Base-by-base conservation (phyloP, 2,888 invertebrate genomes). In the Subacronicta megacephala region DNA sequence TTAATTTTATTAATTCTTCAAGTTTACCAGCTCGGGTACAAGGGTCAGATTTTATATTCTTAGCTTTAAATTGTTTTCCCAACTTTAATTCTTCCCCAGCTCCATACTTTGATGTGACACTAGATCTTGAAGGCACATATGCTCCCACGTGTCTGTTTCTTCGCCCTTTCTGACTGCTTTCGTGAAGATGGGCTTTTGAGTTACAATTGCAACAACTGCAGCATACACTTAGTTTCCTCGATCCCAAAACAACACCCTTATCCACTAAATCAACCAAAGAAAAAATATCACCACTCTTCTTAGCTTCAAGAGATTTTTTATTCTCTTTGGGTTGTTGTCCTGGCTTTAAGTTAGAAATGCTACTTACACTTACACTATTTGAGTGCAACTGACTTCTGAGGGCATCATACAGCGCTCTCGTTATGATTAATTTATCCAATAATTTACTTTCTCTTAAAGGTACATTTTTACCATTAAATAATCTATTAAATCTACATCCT, bases 141-240 rank as follows among this genome's bases (percentile, higher is more conserved):
- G 57, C 66, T 20, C 50, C 42, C 29, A 41, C 16, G 9, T 67
- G 77, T 40, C 53, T 53, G 13, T 67, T 74, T 55, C 51, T 76
- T 15, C 72, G 72, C 52, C 42, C 61, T 60, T 69, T 77, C 3
- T 49, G 70, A 45, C 15, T 18, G 63, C 44, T 37, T 16, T 52
- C 65, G 13, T 62, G 62, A 7, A 63, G 41, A 12, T 62, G 59
- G 15, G 54, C 47, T 62, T 79, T 74, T 3, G 82, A 80, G 44
- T 71, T 77, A 64, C 85, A 89, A 59, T 75, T 79, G 51, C 85
- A 88, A 71, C 88, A 90, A 56, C 84, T 88, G 43, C 87, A 89
- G 61, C 85, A 85, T 42, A 83, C 82, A 51, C 76, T 80, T 31
- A 81, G 41, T 35, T 78, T 80, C 47, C 71, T 75, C 12, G 81